Conservation (phyloP, 2,113 vertebrate genomes). For the Phalacrocorax pelagicus region DNA sequence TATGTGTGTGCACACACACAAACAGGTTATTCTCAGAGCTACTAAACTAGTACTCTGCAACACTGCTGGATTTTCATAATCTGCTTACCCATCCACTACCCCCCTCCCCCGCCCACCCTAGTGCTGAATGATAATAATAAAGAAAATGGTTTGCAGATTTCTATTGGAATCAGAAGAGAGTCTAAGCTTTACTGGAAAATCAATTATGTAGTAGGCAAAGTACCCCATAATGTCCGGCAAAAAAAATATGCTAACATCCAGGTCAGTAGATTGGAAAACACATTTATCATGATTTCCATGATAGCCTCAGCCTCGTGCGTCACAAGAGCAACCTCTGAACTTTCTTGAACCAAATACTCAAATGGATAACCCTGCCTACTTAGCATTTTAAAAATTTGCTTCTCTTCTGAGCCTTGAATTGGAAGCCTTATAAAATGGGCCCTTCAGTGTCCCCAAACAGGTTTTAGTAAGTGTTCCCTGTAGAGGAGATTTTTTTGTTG, state of each 20-base stretch:
- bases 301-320: neutral
- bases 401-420: neutral
- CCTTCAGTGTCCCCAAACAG: neutral
- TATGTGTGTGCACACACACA: neutral
- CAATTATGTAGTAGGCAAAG: slow-evolving; percentile 39
- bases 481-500: neutral
- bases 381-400: slow-evolving; percentile 27
- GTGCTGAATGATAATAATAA: neutral
- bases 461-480: neutral
- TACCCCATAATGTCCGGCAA: slow-evolving; percentile 57
- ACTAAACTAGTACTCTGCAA: neutral
- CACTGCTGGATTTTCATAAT: slow-evolving; percentile 41
- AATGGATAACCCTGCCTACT: slow-evolving; percentile 19
- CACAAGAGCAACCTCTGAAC: slow-evolving; percentile 51
- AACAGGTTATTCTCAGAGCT: neutral
- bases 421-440: neutral
- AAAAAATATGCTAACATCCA: slow-evolving; percentile 67
- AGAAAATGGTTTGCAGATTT: slow-evolving; percentile 30
- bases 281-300: slow-evolving; percentile 62
- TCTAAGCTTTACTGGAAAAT: slow-evolving; percentile 68
- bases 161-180: slow-evolving; percentile 39
- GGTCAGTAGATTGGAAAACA: slow-evolving; percentile 60
- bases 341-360: slow-evolving; percentile 32
- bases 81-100: neutral
- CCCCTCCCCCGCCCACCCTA: rapidly evolving